Conservation (phyloP, 2,888 invertebrate species). For the Nezara viridula region DNA sequence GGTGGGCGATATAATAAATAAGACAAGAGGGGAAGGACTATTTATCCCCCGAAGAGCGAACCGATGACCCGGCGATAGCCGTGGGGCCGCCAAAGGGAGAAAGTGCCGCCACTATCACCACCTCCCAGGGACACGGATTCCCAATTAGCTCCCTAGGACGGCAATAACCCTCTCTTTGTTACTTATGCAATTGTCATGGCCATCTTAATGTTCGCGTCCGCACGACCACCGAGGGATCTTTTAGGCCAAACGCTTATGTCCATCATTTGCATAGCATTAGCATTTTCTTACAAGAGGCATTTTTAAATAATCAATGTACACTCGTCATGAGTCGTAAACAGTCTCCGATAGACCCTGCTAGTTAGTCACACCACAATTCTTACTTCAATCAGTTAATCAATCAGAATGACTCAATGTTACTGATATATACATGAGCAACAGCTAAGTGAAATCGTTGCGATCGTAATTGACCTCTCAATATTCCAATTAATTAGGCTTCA, state of each 20-base stretch:
- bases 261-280: conserved; percentile 36
- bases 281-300: conserved; percentile 38
- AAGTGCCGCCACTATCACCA: conserved; percentile 42
- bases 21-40: conserved; percentile 17
- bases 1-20: conserved; percentile 48
- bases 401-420: too few relatives aligned
- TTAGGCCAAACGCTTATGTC: background rate
- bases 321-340: conserved; percentile 1
- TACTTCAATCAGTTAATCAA: too few relatives aligned
- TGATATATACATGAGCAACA: too few relatives aligned
- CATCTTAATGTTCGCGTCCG: background rate
- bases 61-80: conserved; percentile 41
- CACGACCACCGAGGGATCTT: conserved; percentile 1
- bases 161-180: conserved; percentile 26
- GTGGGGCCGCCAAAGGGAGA: conserved; percentile 50
- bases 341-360: background rate
- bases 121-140: conserved; percentile 26
- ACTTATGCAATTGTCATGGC: conserved; percentile 27
- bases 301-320: background rate
- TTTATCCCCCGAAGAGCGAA: background rate
- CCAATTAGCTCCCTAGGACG: conserved; percentile 47
- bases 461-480: too few relatives aligned
- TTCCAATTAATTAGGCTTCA: too few relatives aligned
- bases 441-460: too few relatives aligned
- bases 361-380: too few relatives aligned